phyloP scores from a whole-genome alignment of 2,113 vertebrate genomes.

The Rynchops niger region DNA sequence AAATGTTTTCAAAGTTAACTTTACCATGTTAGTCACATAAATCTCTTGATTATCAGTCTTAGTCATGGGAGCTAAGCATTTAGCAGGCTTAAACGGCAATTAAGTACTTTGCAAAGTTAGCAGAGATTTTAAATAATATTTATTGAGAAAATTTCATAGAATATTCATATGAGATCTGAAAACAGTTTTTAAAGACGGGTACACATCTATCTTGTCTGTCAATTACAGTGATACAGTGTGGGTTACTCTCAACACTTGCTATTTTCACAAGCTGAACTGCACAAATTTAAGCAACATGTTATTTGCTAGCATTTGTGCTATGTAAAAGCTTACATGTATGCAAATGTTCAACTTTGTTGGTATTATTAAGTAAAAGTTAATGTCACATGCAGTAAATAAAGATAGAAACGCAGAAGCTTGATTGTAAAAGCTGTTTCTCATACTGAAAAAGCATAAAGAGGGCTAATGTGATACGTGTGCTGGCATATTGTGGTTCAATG shows the following conservation, averaged over 20 bases:
- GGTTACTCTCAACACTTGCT: neutral
- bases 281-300: neutral
- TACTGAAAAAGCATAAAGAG: neutral
- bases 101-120: conserved; percentile 10
- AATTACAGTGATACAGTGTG: conserved; percentile 4
- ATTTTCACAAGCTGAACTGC: neutral
- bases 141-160: neutral
- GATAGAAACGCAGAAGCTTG: accelerated
- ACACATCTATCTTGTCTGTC: neutral
- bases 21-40: conserved; percentile 6
- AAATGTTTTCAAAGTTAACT: conserved; percentile 41
- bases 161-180: neutral
- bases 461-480: neutral
- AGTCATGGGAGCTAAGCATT: neutral
- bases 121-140: conserved; percentile 38
- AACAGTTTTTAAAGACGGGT: neutral
- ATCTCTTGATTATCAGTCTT: conserved; percentile 32
- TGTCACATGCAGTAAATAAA: neutral
- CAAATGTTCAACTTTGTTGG: neutral
- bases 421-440: neutral
- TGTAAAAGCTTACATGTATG: neutral
- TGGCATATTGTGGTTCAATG: neutral
- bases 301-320: neutral
- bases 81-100: conserved; percentile 15
- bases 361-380: neutral